Evolutionary conservation across 2,113 vertebrate species (phyloP).

Genomic region (Rhineura floridana): DNA sequence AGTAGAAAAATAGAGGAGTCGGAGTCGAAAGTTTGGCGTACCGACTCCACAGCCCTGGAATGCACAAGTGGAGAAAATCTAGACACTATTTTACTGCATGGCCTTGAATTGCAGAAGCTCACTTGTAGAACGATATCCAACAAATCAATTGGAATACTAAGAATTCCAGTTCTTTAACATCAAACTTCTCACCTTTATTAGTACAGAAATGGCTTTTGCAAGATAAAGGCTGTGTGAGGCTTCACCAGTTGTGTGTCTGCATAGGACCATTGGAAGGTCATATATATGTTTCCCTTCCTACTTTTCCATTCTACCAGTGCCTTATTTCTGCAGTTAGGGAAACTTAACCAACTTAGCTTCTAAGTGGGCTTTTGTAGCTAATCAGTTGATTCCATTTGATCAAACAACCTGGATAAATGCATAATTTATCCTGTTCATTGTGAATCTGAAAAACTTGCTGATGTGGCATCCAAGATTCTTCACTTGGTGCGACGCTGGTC

Average conservation of each 20-base stretch:
- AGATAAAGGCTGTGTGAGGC: not conserved
- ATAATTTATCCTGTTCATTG: not conserved
- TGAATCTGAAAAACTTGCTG: not conserved
- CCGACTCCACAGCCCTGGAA: too few relatives aligned
- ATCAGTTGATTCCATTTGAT: not conserved
- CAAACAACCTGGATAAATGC: not conserved
- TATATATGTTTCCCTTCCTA: not conserved
- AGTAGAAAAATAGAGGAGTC: too few relatives aligned
- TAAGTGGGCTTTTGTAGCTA: not conserved
- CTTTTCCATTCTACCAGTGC: not conserved
- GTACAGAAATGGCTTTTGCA: not conserved
- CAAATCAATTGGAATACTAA: not conserved
- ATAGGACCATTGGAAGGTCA: not conserved
- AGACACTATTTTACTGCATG: not conserved
- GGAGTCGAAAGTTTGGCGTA: too few relatives aligned
- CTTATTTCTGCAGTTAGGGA: not conserved
- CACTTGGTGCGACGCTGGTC: not conserved
- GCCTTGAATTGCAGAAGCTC: not conserved
- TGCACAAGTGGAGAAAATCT: not conserved
- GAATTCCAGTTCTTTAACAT: not conserved
- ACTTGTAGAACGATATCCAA: not conserved
- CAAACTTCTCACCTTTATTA: not conserved
- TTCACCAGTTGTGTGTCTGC: not conserved
- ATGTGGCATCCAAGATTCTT: not conserved
- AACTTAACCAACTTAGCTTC: not conserved